Conservation (phyloP, 2,113 vertebrate genomes). For the Felis catus region DNA sequence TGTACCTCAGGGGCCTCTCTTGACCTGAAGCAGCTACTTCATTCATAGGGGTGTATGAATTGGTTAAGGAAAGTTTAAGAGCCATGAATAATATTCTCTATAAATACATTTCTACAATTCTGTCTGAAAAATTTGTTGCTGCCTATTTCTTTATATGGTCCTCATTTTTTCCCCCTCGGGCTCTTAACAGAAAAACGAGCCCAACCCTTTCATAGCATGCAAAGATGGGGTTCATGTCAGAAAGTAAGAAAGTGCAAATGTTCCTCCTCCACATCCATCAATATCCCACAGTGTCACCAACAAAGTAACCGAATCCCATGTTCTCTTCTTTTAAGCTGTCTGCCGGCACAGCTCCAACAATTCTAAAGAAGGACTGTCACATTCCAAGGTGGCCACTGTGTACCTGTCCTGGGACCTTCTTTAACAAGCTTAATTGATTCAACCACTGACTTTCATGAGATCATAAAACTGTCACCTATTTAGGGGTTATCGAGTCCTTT, state of each 20-base stretch:
- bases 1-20: neutral
- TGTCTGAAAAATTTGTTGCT: neutral
- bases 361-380: neutral
- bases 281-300: neutral
- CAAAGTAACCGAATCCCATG: neutral
- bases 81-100: neutral
- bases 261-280: neutral
- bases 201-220: neutral
- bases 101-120: neutral
- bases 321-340: neutral
- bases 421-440: neutral
- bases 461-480: neutral
- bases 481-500: neutral
- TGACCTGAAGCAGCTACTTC: neutral
- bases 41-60: neutral
- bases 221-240: neutral
- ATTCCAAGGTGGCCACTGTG: neutral
- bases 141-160: neutral
- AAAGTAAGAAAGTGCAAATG: neutral
- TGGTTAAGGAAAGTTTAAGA: neutral
- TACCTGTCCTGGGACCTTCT: neutral
- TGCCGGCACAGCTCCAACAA: neutral
- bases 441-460: neutral
- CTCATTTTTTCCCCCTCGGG: neutral
- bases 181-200: neutral